These are phyloP conservation scores for Tragelaphus scriptus DNA, from an alignment of 2,113 vertebrate species.

Conservation along the genomic window DNA sequence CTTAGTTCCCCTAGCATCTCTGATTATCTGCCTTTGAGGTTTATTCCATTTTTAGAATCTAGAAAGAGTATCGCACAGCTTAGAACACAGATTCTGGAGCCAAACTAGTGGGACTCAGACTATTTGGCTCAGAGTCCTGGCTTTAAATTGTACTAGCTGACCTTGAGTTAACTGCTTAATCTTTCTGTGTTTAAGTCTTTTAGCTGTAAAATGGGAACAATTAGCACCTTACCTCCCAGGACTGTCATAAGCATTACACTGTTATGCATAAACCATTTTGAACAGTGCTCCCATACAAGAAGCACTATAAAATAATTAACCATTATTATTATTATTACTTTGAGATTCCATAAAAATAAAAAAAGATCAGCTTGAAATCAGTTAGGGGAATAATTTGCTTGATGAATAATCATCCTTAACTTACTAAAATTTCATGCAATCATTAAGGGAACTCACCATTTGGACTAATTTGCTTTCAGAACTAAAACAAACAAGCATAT, in stretches of 20 bases:
- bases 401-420: neutral
- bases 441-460: neutral
- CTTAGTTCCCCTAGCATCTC: neutral
- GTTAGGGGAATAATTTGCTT: neutral
- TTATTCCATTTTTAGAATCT: neutral
- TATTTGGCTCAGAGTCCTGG: neutral
- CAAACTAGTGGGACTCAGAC: neutral
- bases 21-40: neutral
- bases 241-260: accelerated
- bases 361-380: neutral
- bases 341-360: neutral
- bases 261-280: neutral
- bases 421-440: neutral
- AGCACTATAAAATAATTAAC: neutral
- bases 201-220: neutral
- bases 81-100: neutral
- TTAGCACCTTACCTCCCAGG: neutral
- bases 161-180: neutral
- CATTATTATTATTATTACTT: neutral
- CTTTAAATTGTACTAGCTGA: neutral
- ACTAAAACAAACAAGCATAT: neutral
- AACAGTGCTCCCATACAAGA: neutral
- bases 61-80: neutral
- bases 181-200: neutral
- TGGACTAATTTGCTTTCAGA: constrained; percentile 3